These are phyloP conservation scores for Tiliqua scincoides DNA, from an alignment of 2,113 vertebrate species.

Conservation along the genomic window DNA sequence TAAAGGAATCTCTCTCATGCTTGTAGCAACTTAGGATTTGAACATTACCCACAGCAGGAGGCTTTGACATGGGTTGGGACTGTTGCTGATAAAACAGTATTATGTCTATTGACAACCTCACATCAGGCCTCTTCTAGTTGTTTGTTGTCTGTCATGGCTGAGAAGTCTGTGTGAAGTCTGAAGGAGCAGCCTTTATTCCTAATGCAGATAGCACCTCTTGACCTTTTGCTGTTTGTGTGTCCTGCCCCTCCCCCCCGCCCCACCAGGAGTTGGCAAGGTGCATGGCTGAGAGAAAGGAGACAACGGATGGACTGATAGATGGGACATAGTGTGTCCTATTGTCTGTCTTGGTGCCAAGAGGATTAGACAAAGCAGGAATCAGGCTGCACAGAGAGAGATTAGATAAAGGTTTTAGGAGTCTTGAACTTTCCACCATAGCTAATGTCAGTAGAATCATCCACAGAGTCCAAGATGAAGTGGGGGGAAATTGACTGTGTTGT, in stretches of 20 bases:
- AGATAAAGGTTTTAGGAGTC: conserved; percentile 5
- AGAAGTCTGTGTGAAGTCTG: neutral
- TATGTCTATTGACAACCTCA: neutral
- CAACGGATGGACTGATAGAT: neutral
- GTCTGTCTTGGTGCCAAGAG: neutral
- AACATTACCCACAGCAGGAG: too few species aligned
- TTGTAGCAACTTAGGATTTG: neutral
- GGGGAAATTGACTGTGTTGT: neutral
- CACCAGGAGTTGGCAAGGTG: too few species aligned
- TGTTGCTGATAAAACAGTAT: neutral
- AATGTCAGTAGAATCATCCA: neutral
- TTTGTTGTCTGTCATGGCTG: neutral
- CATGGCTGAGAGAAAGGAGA: neutral
- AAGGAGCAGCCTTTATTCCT: neutral
- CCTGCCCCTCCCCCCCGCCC: neutral
- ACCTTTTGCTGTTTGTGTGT: neutral
- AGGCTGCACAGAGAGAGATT: conserved; percentile 2
- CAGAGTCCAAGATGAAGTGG: neutral
- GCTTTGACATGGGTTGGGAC: neutral
- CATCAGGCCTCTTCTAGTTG: neutral
- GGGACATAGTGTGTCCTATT: neutral
- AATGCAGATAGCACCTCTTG: neutral
- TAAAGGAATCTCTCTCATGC: neutral
- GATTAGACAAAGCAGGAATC: neutral
- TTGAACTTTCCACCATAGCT: neutral